phyloP scores from a whole-genome alignment of 2,113 vertebrate genomes.

The Anolis carolinensis region DNA sequence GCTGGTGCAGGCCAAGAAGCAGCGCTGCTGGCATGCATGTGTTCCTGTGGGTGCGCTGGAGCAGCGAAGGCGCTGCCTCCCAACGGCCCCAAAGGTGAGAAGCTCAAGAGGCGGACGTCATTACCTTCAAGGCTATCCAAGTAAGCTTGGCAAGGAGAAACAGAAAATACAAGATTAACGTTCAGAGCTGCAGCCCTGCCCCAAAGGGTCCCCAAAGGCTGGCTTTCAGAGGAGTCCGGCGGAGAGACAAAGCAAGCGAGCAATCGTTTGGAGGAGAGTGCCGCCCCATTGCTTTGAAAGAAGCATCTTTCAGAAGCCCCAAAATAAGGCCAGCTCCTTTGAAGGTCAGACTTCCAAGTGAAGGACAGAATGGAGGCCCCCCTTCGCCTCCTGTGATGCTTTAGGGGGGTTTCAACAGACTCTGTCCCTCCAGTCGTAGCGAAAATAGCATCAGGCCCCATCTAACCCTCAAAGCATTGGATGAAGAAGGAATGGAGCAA shows the following conservation, averaged over 20 bases:
- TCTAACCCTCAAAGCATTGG: too few relatives aligned
- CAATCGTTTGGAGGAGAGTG: too few relatives aligned
- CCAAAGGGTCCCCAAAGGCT: slow-evolving; percentile 50
- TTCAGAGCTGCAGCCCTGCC: slow-evolving; percentile 52
- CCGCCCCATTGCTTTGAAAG: slow-evolving; percentile 4
- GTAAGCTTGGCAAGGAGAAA: slow-evolving; percentile 92
- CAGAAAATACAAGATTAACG: slow-evolving; percentile 81
- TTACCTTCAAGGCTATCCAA: slow-evolving; percentile 99
- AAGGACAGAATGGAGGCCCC: too few relatives aligned
- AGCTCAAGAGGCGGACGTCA: slow-evolving; percentile 60
- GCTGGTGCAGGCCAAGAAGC: slow-evolving; percentile 3
- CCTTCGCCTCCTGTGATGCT: too few relatives aligned
- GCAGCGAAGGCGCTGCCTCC: slow-evolving; percentile 31
- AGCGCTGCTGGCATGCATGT: slow-evolving; percentile 24
- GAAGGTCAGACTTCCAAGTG: too few relatives aligned
- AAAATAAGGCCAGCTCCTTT: too few relatives aligned
- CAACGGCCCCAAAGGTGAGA: slow-evolving; percentile 33
- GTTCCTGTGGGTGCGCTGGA: slow-evolving; percentile 5
- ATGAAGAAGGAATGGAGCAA: too few relatives aligned
- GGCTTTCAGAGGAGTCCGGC: slow-evolving; percentile 25
- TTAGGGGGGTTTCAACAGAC: too few relatives aligned
- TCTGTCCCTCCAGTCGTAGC: too few relatives aligned
- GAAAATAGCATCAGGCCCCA: too few relatives aligned
- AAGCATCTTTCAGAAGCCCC: too few relatives aligned
- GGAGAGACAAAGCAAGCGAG: too few relatives aligned